Percentiles rank a stretch among this genome's conserved stretches.
phyloP scores from a whole-genome alignment of 2,888 invertebrate species.

The Pherbina coryleti region DNA sequence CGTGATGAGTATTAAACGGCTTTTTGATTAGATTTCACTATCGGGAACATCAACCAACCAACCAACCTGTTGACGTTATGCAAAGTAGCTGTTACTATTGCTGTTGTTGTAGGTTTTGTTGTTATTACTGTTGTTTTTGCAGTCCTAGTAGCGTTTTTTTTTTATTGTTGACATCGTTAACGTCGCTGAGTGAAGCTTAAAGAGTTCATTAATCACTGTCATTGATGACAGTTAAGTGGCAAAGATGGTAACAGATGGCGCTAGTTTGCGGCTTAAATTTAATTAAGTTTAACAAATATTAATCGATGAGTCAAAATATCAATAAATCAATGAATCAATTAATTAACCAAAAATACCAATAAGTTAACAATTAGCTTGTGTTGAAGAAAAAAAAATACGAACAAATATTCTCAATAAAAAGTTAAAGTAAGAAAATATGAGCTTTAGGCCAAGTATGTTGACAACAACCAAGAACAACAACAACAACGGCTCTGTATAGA shows the following conservation, averaged over 20 bases:
- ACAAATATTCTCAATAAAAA: too few species aligned
- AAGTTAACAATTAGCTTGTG: not conserved
- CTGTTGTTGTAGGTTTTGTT: not conserved
- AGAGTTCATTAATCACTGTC: conserved; percentile 3
- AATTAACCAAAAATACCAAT: not conserved
- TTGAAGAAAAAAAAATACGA: not conserved
- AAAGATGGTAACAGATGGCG: not conserved
- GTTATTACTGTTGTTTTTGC: not conserved
- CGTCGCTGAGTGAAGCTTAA: not conserved
- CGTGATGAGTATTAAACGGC: too few species aligned
- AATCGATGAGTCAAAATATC: not conserved
- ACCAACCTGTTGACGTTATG: not conserved
- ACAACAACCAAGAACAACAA: too few species aligned
- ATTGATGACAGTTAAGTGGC: not conserved
- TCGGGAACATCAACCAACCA: not conserved
- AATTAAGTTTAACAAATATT: not conserved
- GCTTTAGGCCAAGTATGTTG: too few species aligned
- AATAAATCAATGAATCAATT: not conserved
- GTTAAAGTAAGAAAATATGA: too few species aligned
- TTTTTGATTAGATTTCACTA: conserved; percentile 9
- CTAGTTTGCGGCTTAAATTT: not conserved
- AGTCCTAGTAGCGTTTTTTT: not conserved
- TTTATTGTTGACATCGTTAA: conserved; percentile 12
- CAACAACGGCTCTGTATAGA: too few species aligned
- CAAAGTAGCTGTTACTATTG: not conserved